Percentiles rank a stretch among this genome's conserved stretches.
phyloP scores from a whole-genome alignment of 2,888 invertebrate genomes.

The Heteromurus nitidus region DNA sequence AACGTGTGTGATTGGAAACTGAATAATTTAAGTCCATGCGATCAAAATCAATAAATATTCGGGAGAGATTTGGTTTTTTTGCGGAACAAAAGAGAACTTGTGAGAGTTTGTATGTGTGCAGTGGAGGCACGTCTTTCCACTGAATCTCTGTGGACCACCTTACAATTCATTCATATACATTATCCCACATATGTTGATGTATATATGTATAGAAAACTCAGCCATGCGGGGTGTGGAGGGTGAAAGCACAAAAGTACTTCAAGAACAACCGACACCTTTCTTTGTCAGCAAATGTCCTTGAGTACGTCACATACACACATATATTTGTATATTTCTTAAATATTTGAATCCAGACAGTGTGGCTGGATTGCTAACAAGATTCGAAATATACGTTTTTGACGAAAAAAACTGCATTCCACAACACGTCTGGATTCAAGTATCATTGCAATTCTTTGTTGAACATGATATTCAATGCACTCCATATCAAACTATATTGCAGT shows the following conservation, averaged over 20 bases:
- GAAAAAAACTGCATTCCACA: too few species aligned
- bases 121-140: background rate
- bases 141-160: background rate
- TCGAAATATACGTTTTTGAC: too few species aligned
- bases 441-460: too few species aligned
- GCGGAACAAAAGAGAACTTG: slow-evolving; percentile 34
- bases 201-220: too few species aligned
- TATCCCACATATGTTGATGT: too few species aligned
- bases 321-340: background rate
- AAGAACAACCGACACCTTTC: slow-evolving; percentile 57
- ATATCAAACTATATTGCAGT: too few species aligned
- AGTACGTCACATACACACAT: slow-evolving; percentile 18
- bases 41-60: slow-evolving; percentile 63
- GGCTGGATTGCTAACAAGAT: too few species aligned
- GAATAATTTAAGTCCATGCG: slow-evolving; percentile 53
- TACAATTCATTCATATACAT: too few species aligned
- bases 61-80: too few species aligned
- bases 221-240: slow-evolving; percentile 40
- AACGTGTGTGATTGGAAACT: slow-evolving; percentile 8
- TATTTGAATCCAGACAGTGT: slow-evolving; percentile 13
- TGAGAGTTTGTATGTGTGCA: slow-evolving; percentile 14
- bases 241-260: slow-evolving; percentile 46
- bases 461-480: too few species aligned
- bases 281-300: slow-evolving; percentile 42
- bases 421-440: too few species aligned